Evolutionary conservation across 2,797 vertebrate species (phyloP).

Genomic region (Poliocrania exsul): DNA sequence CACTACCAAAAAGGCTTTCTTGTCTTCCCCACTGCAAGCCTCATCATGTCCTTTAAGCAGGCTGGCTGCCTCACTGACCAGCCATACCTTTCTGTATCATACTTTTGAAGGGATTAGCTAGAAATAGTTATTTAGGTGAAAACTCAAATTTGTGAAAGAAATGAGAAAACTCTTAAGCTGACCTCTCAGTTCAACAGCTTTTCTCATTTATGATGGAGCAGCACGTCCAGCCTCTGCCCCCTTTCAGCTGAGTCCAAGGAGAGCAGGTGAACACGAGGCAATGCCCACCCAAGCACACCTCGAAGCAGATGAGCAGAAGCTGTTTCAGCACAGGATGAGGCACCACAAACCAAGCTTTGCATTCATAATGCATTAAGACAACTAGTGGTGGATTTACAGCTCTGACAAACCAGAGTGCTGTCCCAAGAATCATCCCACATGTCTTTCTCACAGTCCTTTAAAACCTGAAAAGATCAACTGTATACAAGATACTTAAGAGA

Average conservation of each 20-base stretch:
- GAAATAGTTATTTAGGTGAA: slow-evolving; percentile 6
- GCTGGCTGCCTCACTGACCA: slow-evolving; percentile 12
- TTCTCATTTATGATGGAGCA: background rate
- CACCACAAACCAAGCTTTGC: background rate
- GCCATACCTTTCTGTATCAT: background rate
- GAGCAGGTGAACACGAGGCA: background rate
- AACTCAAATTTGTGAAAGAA: background rate
- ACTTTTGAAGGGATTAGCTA: background rate
- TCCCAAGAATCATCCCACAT: background rate
- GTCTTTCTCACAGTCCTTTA: background rate
- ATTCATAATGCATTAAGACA: background rate
- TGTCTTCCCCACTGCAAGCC: background rate
- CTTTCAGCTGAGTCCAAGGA: background rate
- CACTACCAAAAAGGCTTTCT: background rate
- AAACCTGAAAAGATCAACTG: background rate
- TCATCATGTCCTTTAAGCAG: background rate
- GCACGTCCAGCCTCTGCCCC: background rate
- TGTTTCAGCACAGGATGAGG: background rate
- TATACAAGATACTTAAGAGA: background rate
- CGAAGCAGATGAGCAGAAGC: background rate
- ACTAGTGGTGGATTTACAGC: background rate
- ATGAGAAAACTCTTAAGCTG: background rate
- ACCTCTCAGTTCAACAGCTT: background rate
- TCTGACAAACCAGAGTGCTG: background rate
- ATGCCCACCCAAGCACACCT: background rate